A percentile compares a stretch with the other conserved stretches of the same genome.
Evolutionary conservation across 2,797 vertebrate species (phyloP).

Genomic region (Phylloscopus collybita): DNA sequence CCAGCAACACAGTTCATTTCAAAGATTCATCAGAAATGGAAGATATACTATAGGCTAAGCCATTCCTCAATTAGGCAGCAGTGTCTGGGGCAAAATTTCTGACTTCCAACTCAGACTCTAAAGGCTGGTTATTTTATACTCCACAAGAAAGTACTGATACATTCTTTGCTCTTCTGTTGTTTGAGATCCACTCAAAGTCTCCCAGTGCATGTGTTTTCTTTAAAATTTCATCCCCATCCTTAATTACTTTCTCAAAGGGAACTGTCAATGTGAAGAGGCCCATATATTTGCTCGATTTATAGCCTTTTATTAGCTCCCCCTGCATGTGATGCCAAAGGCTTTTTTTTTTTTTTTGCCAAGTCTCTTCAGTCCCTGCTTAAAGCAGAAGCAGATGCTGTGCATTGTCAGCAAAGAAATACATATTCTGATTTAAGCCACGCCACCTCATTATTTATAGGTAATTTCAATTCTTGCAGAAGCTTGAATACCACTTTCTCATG

Average conservation of each 20-base stretch:
- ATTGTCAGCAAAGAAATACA: constrained; percentile 49
- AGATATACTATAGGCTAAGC: not conserved
- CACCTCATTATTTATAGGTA: constrained; percentile 37
- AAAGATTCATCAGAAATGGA: constrained; percentile 15
- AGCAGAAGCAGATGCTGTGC: constrained; percentile 60
- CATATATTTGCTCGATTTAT: constrained; percentile 44
- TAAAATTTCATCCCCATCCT: constrained; percentile 33
- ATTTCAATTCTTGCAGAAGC: constrained; percentile 28
- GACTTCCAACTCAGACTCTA: not conserved
- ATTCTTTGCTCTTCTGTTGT: not conserved
- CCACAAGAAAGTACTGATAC: constrained; percentile 3
- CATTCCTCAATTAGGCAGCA: not conserved
- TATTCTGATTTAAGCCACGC: constrained; percentile 23
- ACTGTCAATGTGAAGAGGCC: constrained; percentile 54
- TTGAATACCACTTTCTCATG: not conserved
- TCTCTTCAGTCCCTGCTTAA: constrained; percentile 43
- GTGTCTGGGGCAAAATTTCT: not conserved
- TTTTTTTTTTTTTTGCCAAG: constrained; percentile 53
- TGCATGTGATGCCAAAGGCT: constrained; percentile 37
- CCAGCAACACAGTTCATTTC: not conserved
- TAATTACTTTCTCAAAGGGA: constrained; percentile 54
- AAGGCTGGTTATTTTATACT: not conserved
- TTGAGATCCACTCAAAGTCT: not conserved
- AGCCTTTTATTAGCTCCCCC: constrained; percentile 49
- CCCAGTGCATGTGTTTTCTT: constrained; percentile 44